These are phyloP conservation scores for Arctocebus calabarensis DNA, from an alignment of 2,797 vertebrate species.

Conservation along the genomic window DNA sequence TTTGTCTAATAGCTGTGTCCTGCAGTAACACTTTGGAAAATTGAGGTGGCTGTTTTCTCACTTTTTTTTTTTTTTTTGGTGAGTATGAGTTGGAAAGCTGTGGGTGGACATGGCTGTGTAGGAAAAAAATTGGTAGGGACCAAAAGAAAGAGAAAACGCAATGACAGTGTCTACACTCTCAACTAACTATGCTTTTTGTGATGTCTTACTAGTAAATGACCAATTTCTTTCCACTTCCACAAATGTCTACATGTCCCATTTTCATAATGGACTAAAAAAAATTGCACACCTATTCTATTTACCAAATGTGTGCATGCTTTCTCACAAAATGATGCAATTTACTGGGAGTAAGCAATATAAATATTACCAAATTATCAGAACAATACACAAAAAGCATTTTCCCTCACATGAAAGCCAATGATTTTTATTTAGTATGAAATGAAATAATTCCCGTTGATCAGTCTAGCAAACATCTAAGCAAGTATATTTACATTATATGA, in stretches of 20 bases:
- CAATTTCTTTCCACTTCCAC: constrained; percentile 43
- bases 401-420: constrained; percentile 68
- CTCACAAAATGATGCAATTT: constrained; percentile 46
- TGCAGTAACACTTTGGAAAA: constrained; percentile 45
- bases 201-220: constrained; percentile 45
- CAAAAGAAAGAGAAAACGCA: constrained; percentile 36
- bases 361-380: constrained; percentile 62
- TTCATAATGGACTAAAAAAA: constrained; percentile 55
- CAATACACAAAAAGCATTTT: constrained; percentile 76
- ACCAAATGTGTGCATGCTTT: constrained; percentile 50
- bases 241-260: constrained; percentile 27
- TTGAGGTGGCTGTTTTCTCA: constrained; percentile 54
- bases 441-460: constrained; percentile 77
- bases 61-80: constrained; percentile 6
- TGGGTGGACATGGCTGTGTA: not conserved
- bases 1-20: constrained; percentile 35
- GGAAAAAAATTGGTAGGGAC: constrained; percentile 43
- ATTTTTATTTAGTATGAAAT: constrained; percentile 72
- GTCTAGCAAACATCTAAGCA: constrained; percentile 16
- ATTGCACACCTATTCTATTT: constrained; percentile 27
- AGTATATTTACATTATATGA: constrained; percentile 54
- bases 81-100: constrained; percentile 35
- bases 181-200: not conserved
- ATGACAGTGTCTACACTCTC: not conserved
- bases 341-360: constrained; percentile 15